Evolutionary conservation across 30 jellyfish, hydroid and myxozoan genomes (phyloP), one percentile per base, ranked within the genome.

Genomic region (Hydractinia symbiolongicarpus): DNA sequence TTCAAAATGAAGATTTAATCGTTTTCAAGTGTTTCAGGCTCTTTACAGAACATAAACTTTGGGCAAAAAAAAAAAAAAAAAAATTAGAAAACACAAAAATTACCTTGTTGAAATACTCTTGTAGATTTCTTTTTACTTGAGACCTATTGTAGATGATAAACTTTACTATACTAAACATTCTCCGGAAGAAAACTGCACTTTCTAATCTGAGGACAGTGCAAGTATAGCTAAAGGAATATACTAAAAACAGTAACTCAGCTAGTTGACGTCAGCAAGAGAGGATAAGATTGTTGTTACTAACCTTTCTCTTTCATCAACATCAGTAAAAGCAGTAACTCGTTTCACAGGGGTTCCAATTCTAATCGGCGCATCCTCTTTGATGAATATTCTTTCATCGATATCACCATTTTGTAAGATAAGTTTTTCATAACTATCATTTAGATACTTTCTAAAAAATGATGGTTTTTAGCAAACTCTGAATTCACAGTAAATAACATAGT

Each of bases 271-370:
- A 30, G 44, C 44, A 2, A 30, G 44, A 30, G 44, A 30, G 44
- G 44, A 30, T 30, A 30, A 58, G 9, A 9, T 1, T 19, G 81
- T 8, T 13, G 14, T 16, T 13, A 9, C 7, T 9, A 30, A 90
- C 97, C 97, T 81, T 55, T 81, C 91, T 16, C 64, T 81, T 78
- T 86, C 90, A 64, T 90, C 97, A 20, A 80, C 79, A 50, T 81
- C 88, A 8, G 86, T 85, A 49, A 57, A 70, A 5, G 87, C 67
- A 51, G 74, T 76, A 21, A 64, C 49, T 8, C 61, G 71, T 77
- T 90, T 90, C 20, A 83, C 72, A 57, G 97, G 97, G 5, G 97
- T 84, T 7, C 94, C 97, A 76, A 82, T 85, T 61, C 77, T 88
- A 10, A 44, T 30, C 19, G 17, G 68, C 10, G 94, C 89, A 74